Evolutionary conservation across 2,113 vertebrate genomes (phyloP).

Genomic region (Tursiops truncatus): DNA sequence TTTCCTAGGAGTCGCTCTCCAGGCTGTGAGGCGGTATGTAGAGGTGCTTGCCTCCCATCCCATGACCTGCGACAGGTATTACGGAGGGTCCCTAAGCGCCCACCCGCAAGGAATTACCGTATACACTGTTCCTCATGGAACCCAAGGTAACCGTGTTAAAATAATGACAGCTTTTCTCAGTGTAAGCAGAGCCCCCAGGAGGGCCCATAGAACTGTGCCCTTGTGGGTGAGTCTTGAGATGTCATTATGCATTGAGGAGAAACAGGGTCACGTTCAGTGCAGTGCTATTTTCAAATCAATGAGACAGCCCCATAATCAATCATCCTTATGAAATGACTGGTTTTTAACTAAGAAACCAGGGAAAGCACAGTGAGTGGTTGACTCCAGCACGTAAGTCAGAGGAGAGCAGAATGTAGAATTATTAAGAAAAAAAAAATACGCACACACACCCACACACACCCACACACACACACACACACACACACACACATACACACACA

Average conservation of each 20-base stretch:
- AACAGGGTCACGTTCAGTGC: neutral
- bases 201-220: neutral
- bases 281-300: accelerated
- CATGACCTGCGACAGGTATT: accelerated
- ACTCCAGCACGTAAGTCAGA: neutral
- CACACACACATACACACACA: accelerated
- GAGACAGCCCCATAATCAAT: neutral
- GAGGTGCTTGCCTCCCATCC: neutral
- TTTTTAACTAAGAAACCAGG: neutral
- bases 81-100: neutral
- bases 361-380: neutral
- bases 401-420: neutral
- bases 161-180: accelerated
- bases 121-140: neutral
- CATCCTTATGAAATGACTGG: neutral
- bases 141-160: neutral
- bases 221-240: accelerated
- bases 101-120: neutral
- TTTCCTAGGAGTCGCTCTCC: neutral
- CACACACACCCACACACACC: no score
- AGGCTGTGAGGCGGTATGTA: neutral
- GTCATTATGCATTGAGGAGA: neutral
- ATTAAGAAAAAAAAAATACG: neutral
- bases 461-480: no score
- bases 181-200: neutral